phyloP scores from a whole-genome alignment of 2,113 vertebrate genomes.

The Macheiramphus alcinus region DNA sequence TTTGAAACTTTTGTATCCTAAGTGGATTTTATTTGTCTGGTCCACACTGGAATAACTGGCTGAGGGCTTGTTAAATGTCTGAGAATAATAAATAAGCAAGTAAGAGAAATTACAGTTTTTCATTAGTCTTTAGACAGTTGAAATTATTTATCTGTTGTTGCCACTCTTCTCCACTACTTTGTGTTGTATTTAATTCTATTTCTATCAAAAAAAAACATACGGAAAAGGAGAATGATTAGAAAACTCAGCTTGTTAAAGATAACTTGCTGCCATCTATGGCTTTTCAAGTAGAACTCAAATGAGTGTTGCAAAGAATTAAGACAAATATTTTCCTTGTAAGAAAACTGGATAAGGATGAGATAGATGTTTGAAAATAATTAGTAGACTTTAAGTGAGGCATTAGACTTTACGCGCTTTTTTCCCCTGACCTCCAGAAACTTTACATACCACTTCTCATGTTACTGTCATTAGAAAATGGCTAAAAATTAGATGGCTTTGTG shows the following conservation, averaged over 20 bases:
- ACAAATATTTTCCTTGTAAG: background rate
- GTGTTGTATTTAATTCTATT: background rate
- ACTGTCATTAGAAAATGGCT: background rate
- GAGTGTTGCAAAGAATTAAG: background rate
- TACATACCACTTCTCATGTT: background rate
- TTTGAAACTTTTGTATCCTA: background rate
- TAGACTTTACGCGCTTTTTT: background rate
- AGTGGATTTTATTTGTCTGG: background rate
- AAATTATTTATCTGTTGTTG: background rate
- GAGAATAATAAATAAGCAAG: background rate
- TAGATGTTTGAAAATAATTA: background rate
- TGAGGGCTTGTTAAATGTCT: background rate
- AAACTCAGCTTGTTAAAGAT: background rate
- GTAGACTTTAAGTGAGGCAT: background rate
- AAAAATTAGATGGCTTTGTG: background rate
- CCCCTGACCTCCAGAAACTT: background rate
- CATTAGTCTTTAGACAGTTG: background rate
- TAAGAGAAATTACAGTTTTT: background rate
- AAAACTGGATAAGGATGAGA: background rate
- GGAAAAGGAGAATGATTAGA: background rate
- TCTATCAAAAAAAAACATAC: background rate
- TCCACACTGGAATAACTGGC: background rate
- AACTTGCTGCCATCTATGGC: conserved; percentile 6
- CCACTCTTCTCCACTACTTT: background rate
- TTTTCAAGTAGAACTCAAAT: background rate